Conservation (phyloP, 2,888 invertebrate species). For the Desoria tigrina region DNA sequence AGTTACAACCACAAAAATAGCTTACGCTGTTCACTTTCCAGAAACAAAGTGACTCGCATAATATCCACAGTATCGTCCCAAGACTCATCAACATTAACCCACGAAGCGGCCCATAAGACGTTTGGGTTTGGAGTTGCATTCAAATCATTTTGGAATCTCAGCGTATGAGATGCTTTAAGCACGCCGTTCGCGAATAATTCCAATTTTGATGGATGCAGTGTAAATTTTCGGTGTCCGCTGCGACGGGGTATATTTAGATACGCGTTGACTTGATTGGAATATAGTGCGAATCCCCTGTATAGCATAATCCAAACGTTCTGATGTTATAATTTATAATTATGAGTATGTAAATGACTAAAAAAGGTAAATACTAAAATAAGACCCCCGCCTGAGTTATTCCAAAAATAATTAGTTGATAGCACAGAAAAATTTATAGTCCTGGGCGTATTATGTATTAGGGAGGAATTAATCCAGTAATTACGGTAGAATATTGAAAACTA, state of each 20-base stretch:
- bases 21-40: conserved; percentile 36
- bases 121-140: conserved; percentile 23
- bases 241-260: conserved; percentile 38
- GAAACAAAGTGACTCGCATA: conserved; percentile 28
- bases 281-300: conserved; percentile 38
- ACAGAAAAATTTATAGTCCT: no score
- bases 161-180: conserved; percentile 22
- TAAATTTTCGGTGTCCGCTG: conserved; percentile 25
- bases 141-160: conserved; percentile 31
- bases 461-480: no score
- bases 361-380: no score
- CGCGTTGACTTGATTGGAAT: conserved; percentile 41
- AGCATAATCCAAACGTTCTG: no score
- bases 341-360: background rate
- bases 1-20: background rate
- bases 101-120: conserved; percentile 29
- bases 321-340: background rate
- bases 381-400: no score
- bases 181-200: conserved; percentile 26
- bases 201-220: conserved; percentile 25
- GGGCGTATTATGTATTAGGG: no score
- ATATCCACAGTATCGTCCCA: conserved; percentile 41
- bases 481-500: background rate
- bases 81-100: conserved; percentile 32
- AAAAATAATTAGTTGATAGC: no score